Evolutionary conservation across 2,113 vertebrate genomes (phyloP), one percentile per base, ranked within the genome.

Genomic region (Paralichthys olivaceus): DNA sequence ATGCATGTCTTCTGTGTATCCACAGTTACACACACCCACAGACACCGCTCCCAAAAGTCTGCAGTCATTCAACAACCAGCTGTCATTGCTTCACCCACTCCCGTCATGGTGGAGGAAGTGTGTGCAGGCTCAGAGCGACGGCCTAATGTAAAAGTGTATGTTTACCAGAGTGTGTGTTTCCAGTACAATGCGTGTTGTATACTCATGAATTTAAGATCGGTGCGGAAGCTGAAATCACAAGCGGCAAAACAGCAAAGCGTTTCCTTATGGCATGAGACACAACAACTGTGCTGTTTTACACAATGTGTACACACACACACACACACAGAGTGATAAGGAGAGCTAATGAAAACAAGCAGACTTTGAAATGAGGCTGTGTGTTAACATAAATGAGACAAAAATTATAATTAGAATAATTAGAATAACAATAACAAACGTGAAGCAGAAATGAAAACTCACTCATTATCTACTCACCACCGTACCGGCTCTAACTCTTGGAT

Each of bases 121-220:
- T 60, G 63, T 56, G 7, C 2, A 8, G 12, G 37, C 37, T 40
- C 37, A 40, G 37, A 40, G 37, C 37, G 11, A 40, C 12, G 37
- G 11, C 37, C 9, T 11, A 13, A 40, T 47, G 45, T 47, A 8
- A 17, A 20, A n/a, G 17, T 67, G 28, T 77, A 26, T 80, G 28
- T 22, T 23, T 63, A 19, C 20, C 22, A 11, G 15, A 26, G 32
- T 67, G 29, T n/a, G 32, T 72, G 29, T 47, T 5, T 43, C 15
- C n/a, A 54, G 58, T 29, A 45, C 72, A 75, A 9, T 28, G 14
- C 47, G 34, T 32, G 63, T 25, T 32, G 63, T 25, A 2, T 15
- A 26, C 45, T 59, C 59, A 75, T 75, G 5, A 53, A 84, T 81
- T 56, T 65, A 56, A 80, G 34, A 67, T 20, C 3, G 8, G 32